These are phyloP conservation scores for Dicrostonyx torquatus DNA, from an alignment of 2,797 vertebrate species.

Conservation along the genomic window DNA sequence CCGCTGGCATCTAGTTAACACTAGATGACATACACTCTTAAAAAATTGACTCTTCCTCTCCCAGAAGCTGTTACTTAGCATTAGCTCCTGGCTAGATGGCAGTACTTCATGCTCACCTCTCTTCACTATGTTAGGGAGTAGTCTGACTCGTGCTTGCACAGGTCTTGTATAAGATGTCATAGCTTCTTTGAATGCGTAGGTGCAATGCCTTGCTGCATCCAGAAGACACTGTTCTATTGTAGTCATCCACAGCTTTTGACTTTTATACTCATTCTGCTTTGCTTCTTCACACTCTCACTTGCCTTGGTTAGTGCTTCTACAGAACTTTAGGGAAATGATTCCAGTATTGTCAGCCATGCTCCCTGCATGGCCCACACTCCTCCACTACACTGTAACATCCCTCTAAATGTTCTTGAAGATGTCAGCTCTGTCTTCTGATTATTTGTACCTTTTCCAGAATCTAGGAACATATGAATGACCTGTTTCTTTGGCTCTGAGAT, in stretches of 20 bases:
- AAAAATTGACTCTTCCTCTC: background rate
- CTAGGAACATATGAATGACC: background rate
- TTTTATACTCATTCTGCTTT: background rate
- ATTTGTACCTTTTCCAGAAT: background rate
- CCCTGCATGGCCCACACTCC: background rate
- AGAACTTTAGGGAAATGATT: background rate
- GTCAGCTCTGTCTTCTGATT: background rate
- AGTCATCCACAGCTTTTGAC: no score
- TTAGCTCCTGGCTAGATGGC: background rate
- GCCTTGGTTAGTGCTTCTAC: background rate
- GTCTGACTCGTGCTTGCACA: background rate
- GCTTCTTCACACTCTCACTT: background rate
- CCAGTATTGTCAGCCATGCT: background rate
- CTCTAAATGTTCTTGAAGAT: background rate
- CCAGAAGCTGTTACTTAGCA: background rate
- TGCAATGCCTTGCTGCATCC: background rate
- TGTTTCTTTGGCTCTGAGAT: background rate
- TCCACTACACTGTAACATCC: background rate
- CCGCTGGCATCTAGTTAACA: background rate
- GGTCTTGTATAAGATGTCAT: background rate
- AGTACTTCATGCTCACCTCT: background rate
- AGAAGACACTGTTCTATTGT: background rate
- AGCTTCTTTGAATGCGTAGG: background rate
- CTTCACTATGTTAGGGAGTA: background rate
- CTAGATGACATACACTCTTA: background rate